Percentiles rank a stretch among this genome's conserved stretches.
Evolutionary conservation across 2,113 vertebrate species (phyloP).

Genomic region (Regulus satrapa): DNA sequence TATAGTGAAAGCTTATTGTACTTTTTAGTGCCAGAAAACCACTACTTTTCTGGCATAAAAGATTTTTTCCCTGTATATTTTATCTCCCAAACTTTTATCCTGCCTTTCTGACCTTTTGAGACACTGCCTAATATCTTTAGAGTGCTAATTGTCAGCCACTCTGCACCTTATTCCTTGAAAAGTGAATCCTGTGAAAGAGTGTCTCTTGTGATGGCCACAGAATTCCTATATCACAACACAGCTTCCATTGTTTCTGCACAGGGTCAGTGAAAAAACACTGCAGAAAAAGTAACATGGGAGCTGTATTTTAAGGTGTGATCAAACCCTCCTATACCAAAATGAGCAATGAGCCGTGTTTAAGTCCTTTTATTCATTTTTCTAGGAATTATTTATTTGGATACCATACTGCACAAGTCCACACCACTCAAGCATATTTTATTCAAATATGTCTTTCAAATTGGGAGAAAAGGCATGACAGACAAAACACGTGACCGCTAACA

Average conservation of each 20-base stretch:
- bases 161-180: background rate
- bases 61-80: background rate
- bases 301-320: background rate
- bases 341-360: background rate
- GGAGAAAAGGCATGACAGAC: background rate
- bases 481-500: background rate
- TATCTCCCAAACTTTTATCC: background rate
- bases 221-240: background rate
- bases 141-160: background rate
- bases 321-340: background rate
- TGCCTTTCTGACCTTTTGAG: background rate
- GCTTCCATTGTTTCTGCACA: background rate
- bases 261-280: background rate
- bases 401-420: background rate
- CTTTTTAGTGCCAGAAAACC: background rate
- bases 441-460: background rate
- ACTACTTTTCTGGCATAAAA: background rate
- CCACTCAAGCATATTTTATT: constrained; percentile 31
- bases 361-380: background rate
- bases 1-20: background rate
- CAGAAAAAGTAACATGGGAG: background rate
- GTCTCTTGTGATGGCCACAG: background rate
- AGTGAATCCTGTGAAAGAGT: background rate
- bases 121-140: background rate
- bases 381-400: background rate